These are phyloP conservation scores for Rachycentron canadum DNA, from an alignment of 2,797 vertebrate species.

Conservation along the genomic window DNA sequence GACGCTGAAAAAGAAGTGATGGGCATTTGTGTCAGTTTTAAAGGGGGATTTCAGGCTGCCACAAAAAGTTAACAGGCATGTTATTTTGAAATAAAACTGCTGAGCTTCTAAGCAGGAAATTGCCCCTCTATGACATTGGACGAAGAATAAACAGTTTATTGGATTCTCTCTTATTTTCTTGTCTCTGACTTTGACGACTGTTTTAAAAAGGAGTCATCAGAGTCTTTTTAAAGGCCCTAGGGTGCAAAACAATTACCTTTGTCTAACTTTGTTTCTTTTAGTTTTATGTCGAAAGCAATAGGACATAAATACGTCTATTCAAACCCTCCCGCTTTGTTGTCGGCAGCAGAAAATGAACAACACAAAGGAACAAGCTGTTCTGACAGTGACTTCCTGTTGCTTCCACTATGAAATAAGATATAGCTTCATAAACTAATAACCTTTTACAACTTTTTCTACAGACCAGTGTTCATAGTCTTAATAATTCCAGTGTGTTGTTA, in stretches of 20 bases:
- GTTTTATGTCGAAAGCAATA: slow-evolving; percentile 14
- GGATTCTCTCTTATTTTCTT: slow-evolving; percentile 42
- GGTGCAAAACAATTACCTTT: slow-evolving; percentile 36
- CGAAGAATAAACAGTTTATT: slow-evolving; percentile 45
- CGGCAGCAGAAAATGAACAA: not conserved
- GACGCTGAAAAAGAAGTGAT: slow-evolving; percentile 32
- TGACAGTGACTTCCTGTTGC: not conserved
- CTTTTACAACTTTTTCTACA: not conserved
- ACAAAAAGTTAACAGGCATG: slow-evolving; percentile 30
- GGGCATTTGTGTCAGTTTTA: slow-evolving; percentile 55
- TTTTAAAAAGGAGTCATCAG: slow-evolving; percentile 40
- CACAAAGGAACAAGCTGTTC: not conserved
- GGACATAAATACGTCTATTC: slow-evolving; percentile 6
- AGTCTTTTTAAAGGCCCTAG: slow-evolving; percentile 11
- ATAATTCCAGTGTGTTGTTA: slow-evolving; percentile 10
- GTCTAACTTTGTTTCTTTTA: slow-evolving; percentile 22
- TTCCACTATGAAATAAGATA: not conserved
- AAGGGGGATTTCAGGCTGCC: slow-evolving; percentile 45
- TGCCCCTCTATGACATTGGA: slow-evolving; percentile 43
- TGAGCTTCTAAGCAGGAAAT: slow-evolving; percentile 32
- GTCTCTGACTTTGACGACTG: slow-evolving; percentile 47
- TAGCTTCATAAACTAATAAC: not conserved
- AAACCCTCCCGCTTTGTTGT: not conserved
- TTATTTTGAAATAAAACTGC: slow-evolving; percentile 36
- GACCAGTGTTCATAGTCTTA: not conserved